These are phyloP conservation scores for Drosophila miranda DNA, from an alignment of 1,140 invertebrate genomes.

Conservation along the genomic window DNA sequence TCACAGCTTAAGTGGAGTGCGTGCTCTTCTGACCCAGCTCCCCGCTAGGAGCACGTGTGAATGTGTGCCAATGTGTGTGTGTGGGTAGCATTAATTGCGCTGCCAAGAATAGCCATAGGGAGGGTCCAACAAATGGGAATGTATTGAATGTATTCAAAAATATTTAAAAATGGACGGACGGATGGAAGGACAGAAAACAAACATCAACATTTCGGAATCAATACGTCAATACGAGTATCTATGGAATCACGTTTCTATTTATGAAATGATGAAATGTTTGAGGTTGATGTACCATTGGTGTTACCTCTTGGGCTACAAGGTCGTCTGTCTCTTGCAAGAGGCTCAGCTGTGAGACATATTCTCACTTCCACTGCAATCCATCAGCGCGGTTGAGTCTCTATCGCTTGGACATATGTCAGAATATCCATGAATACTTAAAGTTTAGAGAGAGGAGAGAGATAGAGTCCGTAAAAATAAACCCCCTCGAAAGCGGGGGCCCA, in stretches of 20 bases:
- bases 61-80: background rate
- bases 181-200: too few relatives aligned
- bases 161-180: too few relatives aligned
- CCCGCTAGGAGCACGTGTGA: slow-evolving; percentile 4
- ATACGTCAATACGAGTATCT: slow-evolving; percentile 1
- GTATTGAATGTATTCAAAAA: too few relatives aligned
- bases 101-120: background rate
- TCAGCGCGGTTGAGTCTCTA: too few relatives aligned
- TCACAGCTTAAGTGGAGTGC: slow-evolving; percentile 52
- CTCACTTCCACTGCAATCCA: background rate
- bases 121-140: background rate
- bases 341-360: too few relatives aligned
- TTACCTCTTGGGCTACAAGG: too few relatives aligned
- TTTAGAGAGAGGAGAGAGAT: slow-evolving; percentile 15
- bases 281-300: too few relatives aligned
- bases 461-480: too few relatives aligned
- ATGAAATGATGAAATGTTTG: too few relatives aligned
- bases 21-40: background rate
- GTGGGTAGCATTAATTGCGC: slow-evolving; percentile 21
- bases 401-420: slow-evolving; percentile 38
- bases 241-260: too few relatives aligned
- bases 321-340: too few relatives aligned
- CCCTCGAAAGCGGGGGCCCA: background rate
- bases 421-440: slow-evolving; percentile 36
- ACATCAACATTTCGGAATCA: background rate